A percentile compares a stretch with the other conserved stretches of the same genome.
Evolutionary conservation across 2,113 vertebrate species (phyloP).

Genomic region (Morphnarchus princeps): DNA sequence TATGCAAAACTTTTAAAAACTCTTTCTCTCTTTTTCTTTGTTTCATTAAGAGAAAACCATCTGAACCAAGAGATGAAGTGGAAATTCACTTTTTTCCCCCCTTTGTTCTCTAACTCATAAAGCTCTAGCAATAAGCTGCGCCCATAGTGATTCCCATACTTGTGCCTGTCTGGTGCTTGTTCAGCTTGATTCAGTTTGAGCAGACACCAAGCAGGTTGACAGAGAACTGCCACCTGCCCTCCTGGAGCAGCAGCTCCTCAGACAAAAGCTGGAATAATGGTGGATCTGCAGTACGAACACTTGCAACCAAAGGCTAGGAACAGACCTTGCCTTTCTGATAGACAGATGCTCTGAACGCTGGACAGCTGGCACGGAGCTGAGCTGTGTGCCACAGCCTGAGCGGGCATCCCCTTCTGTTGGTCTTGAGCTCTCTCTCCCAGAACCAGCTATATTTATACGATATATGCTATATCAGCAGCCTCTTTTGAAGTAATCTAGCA

Average conservation of each 20-base stretch:
- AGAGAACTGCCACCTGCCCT: not conserved
- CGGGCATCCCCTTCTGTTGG: not conserved
- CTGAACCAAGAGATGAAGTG: not conserved
- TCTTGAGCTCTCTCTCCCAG: not conserved
- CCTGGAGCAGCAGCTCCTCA: not conserved
- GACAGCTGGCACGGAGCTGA: not conserved
- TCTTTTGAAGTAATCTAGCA: not conserved
- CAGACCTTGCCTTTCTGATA: not conserved
- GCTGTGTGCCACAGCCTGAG: not conserved
- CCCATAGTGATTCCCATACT: not conserved
- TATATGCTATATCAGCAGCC: not conserved
- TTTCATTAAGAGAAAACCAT: slow-evolving; percentile 1
- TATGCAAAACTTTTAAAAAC: not conserved
- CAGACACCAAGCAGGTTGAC: not conserved
- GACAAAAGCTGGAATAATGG: not conserved
- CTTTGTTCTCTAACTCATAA: not conserved
- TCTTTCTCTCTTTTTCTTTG: not conserved
- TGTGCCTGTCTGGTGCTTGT: not conserved
- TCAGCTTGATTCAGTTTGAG: not conserved
- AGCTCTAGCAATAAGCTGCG: not conserved
- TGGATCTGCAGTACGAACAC: not conserved
- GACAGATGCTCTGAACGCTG: not conserved
- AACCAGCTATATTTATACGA: not conserved
- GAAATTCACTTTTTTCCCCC: not conserved
- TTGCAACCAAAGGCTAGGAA: not conserved